These are phyloP conservation scores for Engystomops pustulosus DNA, from an alignment of 2,113 vertebrate species.

Conservation along the genomic window DNA sequence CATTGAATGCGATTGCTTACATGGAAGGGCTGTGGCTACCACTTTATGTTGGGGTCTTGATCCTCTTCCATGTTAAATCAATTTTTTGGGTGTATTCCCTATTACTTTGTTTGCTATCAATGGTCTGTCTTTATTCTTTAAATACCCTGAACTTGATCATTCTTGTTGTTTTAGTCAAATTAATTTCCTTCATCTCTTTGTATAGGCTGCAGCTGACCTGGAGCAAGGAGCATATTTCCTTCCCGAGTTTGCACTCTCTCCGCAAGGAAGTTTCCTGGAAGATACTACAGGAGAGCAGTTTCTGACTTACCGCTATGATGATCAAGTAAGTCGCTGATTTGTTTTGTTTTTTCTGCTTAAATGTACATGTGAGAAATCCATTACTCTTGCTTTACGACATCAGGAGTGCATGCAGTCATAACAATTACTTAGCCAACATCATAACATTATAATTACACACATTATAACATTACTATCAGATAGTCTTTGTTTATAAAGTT, in stretches of 20 bases:
- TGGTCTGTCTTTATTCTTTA: too few relatives aligned
- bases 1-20: too few relatives aligned
- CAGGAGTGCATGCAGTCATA: background rate
- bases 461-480: slow-evolving; percentile 16
- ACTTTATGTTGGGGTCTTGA: too few relatives aligned
- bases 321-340: slow-evolving; percentile 79
- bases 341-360: background rate
- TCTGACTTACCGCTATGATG: slow-evolving; percentile 87
- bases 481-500: background rate
- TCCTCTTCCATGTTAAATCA: too few relatives aligned
- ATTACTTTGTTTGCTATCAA: too few relatives aligned
- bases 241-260: slow-evolving; percentile 92
- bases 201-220: slow-evolving; percentile 76
- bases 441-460: slow-evolving; percentile 1
- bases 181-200: background rate
- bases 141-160: too few relatives aligned
- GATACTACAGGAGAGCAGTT: slow-evolving; percentile 88
- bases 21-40: too few relatives aligned
- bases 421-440: background rate
- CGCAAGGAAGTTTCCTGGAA: slow-evolving; percentile 92
- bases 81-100: too few relatives aligned
- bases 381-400: background rate
- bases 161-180: background rate
- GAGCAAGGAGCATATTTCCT: slow-evolving; percentile 87
- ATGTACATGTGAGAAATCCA: background rate